phyloP scores from a whole-genome alignment of 2,113 vertebrate genomes.

The Ranitomeya imitator region DNA sequence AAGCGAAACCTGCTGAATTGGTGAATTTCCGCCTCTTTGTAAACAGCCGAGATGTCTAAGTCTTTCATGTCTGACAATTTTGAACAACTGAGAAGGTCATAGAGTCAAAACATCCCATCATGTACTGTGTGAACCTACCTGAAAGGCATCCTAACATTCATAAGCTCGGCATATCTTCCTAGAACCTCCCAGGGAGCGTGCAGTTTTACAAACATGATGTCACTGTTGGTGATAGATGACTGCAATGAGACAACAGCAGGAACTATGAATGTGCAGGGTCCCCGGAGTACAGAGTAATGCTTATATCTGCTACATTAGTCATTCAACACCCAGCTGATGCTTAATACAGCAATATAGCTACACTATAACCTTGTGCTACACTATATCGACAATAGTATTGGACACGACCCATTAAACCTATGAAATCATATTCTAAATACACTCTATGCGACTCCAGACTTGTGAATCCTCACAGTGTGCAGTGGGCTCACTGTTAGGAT shows the following conservation, averaged over 20 bases:
- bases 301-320: conserved; percentile 19
- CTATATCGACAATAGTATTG: too few species aligned
- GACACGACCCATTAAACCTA: too few species aligned
- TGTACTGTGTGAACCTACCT: conserved; percentile 76
- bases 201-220: conserved; percentile 93
- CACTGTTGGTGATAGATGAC: conserved; percentile 88
- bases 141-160: conserved; percentile 98
- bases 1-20: neutral
- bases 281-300: neutral
- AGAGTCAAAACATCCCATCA: neutral
- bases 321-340: neutral
- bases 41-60: neutral
- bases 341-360: neutral
- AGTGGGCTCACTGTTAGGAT: too few species aligned
- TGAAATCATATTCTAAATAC: too few species aligned
- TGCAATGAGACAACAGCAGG: conserved; percentile 72
- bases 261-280: conserved; percentile 6
- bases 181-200: conserved; percentile 95
- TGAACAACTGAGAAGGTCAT: neutral
- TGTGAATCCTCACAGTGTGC: too few species aligned
- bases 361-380: neutral
- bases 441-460: too few species aligned
- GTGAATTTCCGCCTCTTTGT: neutral
- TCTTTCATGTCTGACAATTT: neutral
- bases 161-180: conserved; percentile 91